Evolutionary conservation across 2,113 vertebrate genomes (phyloP).

Genomic region (Hippopotamus amphibius): DNA sequence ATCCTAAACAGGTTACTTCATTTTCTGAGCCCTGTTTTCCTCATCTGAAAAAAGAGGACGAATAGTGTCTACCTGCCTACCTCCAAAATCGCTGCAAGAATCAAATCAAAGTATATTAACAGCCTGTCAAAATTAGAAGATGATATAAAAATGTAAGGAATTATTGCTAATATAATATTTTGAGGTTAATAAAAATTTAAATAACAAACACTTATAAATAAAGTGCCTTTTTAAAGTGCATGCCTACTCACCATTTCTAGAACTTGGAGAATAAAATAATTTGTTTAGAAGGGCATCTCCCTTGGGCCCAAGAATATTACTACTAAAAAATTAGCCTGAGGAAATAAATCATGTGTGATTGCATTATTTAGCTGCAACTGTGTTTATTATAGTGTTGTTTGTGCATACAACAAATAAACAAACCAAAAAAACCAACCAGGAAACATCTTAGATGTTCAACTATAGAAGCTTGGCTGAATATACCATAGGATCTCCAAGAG

Average conservation of each 20-base stretch:
- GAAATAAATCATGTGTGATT: neutral
- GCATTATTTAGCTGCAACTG: neutral
- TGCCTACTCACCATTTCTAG: neutral
- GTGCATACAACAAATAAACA: neutral
- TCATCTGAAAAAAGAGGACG: neutral
- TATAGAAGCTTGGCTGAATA: neutral
- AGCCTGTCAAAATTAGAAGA: neutral
- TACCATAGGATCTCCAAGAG: neutral
- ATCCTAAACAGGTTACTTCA: neutral
- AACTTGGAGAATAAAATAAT: neutral
- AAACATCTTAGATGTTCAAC: neutral
- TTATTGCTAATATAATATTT: neutral
- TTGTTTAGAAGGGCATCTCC: neutral
- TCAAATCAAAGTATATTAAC: neutral
- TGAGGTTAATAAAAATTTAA: neutral
- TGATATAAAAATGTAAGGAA: neutral
- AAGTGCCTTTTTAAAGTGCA: conserved; percentile 18
- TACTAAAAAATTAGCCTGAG: conserved; percentile 6
- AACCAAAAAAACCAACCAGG: neutral
- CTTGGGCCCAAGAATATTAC: neutral
- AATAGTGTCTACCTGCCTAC: neutral
- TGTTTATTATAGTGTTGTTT: neutral
- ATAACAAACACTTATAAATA: neutral
- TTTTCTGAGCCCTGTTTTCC: neutral
- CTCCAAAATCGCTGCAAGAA: neutral